Conservation (phyloP, 2,888 invertebrate genomes). For the Aphodius granarius region DNA sequence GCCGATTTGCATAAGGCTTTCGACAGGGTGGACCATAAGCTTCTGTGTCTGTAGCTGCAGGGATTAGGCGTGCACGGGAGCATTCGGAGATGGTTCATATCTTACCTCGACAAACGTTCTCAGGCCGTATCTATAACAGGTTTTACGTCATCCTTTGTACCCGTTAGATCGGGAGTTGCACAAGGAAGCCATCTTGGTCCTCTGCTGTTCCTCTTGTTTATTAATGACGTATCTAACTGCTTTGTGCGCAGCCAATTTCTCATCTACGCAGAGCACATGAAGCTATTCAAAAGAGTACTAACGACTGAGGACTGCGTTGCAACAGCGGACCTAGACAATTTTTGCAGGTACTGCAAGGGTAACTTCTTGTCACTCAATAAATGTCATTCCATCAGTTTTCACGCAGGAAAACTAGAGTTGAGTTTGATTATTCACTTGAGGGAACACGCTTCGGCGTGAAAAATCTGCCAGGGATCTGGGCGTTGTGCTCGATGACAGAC, state of each 20-base stretch:
- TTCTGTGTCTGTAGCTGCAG: conserved; percentile 27
- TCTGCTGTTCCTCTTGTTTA: conserved; percentile 26
- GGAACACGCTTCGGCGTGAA: no score
- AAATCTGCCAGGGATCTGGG: no score
- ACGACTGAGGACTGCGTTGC: conserved; percentile 8
- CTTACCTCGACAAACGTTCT: conserved; percentile 24
- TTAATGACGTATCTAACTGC: conserved; percentile 16
- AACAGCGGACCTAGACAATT: background rate
- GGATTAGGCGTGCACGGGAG: conserved; percentile 25
- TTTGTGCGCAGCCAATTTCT: conserved; percentile 1
- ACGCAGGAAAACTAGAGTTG: no score
- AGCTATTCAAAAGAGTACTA: conserved; percentile 6
- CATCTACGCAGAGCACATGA: conserved; percentile 16
- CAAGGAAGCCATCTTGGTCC: conserved; percentile 32
- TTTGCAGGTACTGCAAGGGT: no score
- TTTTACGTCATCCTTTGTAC: conserved; percentile 2
- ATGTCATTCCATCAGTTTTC: no score
- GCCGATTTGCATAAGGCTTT: conserved; percentile 34
- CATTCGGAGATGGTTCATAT: conserved; percentile 29
- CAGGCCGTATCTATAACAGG: conserved; percentile 26
- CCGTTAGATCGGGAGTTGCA: conserved; percentile 28
- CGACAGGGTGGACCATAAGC: conserved; percentile 31
- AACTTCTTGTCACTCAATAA: no score
- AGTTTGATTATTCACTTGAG: no score
- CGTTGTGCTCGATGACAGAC: no score